A percentile compares a stretch with the other conserved stretches of the same genome.
Conservation (phyloP, 2,113 vertebrate genomes). For the Aldabrachelys gigantea region DNA sequence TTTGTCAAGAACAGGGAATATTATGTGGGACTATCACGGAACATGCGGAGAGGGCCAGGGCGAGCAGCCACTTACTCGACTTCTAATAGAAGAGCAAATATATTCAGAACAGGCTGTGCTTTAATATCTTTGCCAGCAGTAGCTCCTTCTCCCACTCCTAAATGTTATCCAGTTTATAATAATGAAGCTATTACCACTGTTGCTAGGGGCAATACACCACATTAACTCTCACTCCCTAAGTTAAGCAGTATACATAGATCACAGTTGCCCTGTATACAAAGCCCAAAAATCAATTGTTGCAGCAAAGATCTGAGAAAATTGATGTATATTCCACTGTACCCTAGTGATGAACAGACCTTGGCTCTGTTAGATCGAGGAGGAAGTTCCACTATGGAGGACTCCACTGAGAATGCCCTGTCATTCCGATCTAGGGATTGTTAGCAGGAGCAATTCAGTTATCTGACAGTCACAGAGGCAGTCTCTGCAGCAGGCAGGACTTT, state of each 20-base stretch:
- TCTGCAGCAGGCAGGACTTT: background rate
- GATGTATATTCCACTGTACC: background rate
- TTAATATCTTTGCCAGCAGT: background rate
- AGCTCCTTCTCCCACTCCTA: background rate
- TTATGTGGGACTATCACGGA: conserved; percentile 16
- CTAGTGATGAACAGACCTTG: background rate
- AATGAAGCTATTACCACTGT: background rate
- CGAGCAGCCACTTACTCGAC: background rate
- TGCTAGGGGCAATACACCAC: background rate
- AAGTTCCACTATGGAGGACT: background rate
- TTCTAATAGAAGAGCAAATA: conserved; percentile 12
- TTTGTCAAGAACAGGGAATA: conserved; percentile 30
- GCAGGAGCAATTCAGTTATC: background rate
- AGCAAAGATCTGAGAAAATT: background rate
- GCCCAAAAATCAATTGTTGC: background rate
- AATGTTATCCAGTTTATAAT: background rate
- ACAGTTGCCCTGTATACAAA: background rate
- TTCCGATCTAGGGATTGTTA: background rate
- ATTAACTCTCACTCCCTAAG: background rate
- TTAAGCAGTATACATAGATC: background rate
- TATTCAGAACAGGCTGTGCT: background rate
- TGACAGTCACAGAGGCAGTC: background rate
- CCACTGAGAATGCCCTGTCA: background rate
- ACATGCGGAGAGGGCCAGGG: background rate
- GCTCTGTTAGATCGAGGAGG: background rate